Base-by-base conservation (phyloP, 2,888 invertebrate genomes). In the Nomada lathburiana region DNA sequence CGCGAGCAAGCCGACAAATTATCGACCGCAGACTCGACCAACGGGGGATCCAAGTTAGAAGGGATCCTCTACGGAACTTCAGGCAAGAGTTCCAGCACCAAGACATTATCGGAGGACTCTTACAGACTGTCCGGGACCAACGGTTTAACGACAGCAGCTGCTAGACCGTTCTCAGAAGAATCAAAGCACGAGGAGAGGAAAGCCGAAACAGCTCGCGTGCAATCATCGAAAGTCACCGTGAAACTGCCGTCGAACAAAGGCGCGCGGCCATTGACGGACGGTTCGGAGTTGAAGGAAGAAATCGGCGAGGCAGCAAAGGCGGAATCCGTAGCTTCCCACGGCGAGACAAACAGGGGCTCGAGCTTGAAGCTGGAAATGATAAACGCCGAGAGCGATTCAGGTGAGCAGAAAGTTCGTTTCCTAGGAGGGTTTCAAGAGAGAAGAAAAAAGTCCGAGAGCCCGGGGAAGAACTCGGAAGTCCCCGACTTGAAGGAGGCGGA, bases 71-170 rank as follows among this genome's bases (percentile, higher is more conserved):
- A 75, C 3, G 84, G 75, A 2, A 81, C 69, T 10, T 62, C 79
- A 9, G 88, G 84, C 0, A 87, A 87, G 62, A 88, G 84, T 20
- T 78, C 84, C 3, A 86, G 84, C 71, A 74, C 84, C 42, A 86
- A 83, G n/a, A 69, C 76, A 0, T 18, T 75, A 1, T 64, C 76
- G 11, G 86, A 84, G n/a, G 79, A 80, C 18, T n/a, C 52, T 13
- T 29, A 65, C 55, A 82, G 77, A 18, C 52, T 76, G 9, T 77
- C 84, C 0, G 73, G 85, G 2, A 80, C 69, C 4, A 86, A 85
- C 50, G 82, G 73, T 16, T 42, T 88, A 60, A 82, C 70, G 67
- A 44, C 42, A 10, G 72, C 29, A 1, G 85, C 86, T 16, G n/a
- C 76, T n/a, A 88, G 77, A 18, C 69, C 78, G 1, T 11, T 65